Evolutionary conservation across 1,140 invertebrate genomes (phyloP).

Genomic region (Pollicipes pollicipes): DNA sequence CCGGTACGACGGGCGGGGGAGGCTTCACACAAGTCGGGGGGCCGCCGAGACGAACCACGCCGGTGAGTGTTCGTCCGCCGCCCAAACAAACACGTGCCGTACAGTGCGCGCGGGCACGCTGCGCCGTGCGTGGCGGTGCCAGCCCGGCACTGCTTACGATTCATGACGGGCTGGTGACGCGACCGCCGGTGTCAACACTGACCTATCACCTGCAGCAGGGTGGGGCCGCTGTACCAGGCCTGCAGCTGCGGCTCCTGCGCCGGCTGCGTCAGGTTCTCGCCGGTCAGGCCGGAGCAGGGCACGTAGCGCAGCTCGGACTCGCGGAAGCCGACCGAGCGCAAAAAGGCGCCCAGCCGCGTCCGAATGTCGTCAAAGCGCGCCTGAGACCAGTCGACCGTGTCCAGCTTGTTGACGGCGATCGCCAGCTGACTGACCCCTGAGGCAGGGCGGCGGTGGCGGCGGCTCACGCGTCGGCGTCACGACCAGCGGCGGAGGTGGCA

Average conservation of each 20-base stretch:
- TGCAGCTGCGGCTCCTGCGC: slow-evolving; percentile 45
- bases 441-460: slow-evolving; percentile 7
- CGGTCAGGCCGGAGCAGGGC: slow-evolving; percentile 85
- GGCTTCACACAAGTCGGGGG: no score
- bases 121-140: no score
- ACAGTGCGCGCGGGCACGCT: no score
- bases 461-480: no score
- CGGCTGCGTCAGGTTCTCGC: slow-evolving; percentile 65
- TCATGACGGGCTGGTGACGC: no score
- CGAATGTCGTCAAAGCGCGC: slow-evolving; percentile 72
- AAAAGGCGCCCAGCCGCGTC: slow-evolving; percentile 63
- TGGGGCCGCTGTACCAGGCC: slow-evolving; percentile 73
- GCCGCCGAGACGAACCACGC: no score
- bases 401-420: slow-evolving; percentile 71
- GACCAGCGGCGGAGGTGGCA: no score
- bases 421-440: slow-evolving; percentile 62
- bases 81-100: no score
- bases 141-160: no score
- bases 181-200: no score
- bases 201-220: slow-evolving; percentile 64
- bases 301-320: slow-evolving; percentile 75
- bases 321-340: slow-evolving; percentile 88
- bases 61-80: no score
- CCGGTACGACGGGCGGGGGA: no score
- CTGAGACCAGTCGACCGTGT: slow-evolving; percentile 57